Percentiles rank a stretch among this genome's conserved stretches.
Conservation (phyloP, 2,888 invertebrate genomes). For the Prostheceraeus crozeri region DNA sequence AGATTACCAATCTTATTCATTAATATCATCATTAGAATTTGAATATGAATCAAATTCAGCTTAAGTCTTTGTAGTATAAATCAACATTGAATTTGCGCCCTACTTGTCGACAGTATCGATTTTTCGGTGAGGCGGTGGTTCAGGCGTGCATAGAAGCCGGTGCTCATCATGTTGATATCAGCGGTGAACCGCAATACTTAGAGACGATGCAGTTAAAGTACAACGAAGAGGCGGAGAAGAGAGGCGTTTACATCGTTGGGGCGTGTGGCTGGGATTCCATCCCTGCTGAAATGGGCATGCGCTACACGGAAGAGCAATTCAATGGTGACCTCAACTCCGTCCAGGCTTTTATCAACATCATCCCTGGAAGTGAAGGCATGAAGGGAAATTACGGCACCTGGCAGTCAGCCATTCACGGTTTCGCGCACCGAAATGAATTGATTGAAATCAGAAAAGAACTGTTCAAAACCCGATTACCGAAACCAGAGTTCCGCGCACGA, state of each 20-base stretch:
- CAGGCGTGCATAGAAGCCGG: slow-evolving; percentile 73
- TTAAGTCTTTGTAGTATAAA: too few species aligned
- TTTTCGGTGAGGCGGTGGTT: slow-evolving; percentile 81
- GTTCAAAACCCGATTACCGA: slow-evolving; percentile 60
- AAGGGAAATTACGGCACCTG: slow-evolving; percentile 75
- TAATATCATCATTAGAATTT: too few species aligned
- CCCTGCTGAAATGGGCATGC: slow-evolving; percentile 75
- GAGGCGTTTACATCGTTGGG: slow-evolving; percentile 75
- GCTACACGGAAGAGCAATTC: slow-evolving; percentile 60
- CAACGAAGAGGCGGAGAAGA: slow-evolving; percentile 64
- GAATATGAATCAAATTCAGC: too few species aligned
- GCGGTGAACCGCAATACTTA: slow-evolving; percentile 82
- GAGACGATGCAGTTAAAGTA: slow-evolving; percentile 77
- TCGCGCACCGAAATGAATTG: slow-evolving; percentile 65
- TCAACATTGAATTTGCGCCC: too few species aligned
- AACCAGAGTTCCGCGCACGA: slow-evolving; percentile 43
- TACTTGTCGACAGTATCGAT: slow-evolving; percentile 62
- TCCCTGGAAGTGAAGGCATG: slow-evolving; percentile 45
- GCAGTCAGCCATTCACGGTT: slow-evolving; percentile 73
- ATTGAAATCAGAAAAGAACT: slow-evolving; percentile 64
- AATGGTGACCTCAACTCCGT: slow-evolving; percentile 43
- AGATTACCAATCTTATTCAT: too few species aligned
- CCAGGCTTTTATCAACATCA: slow-evolving; percentile 48
- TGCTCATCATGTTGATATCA: slow-evolving; percentile 82
- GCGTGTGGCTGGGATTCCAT: slow-evolving; percentile 89